Percentiles rank a stretch among this genome's conserved stretches.
Conservation (phyloP, 1,140 invertebrate genomes). For the Pantala flavescens region DNA sequence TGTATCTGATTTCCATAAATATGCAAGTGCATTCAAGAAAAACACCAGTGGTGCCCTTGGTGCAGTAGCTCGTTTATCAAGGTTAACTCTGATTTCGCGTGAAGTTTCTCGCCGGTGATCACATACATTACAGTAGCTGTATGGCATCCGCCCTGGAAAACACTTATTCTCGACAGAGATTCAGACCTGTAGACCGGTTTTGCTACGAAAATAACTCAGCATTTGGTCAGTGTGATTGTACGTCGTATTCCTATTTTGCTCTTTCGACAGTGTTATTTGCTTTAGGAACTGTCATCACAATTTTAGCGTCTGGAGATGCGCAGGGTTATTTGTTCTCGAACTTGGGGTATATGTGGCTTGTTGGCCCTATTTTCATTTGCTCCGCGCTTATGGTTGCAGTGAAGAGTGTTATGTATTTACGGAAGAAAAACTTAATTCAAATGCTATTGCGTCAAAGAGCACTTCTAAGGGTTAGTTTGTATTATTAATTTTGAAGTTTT, state of each 20-base stretch:
- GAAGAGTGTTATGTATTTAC: constrained; percentile 52
- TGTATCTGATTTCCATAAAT: background rate
- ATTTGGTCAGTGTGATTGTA: constrained; percentile 52
- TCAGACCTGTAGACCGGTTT: constrained; percentile 45
- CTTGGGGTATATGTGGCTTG: constrained; percentile 56
- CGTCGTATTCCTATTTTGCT: constrained; percentile 52
- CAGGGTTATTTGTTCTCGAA: constrained; percentile 46
- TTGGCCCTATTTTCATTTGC: constrained; percentile 56
- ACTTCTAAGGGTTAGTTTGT: constrained; percentile 43
- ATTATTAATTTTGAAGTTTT: background rate
- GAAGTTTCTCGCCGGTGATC: background rate
- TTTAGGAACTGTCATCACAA: constrained; percentile 51
- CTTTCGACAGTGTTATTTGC: constrained; percentile 50
- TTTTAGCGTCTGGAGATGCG: constrained; percentile 47
- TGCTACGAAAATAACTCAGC: constrained; percentile 43
- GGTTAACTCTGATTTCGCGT: background rate
- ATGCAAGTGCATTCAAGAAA: background rate
- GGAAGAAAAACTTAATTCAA: constrained; percentile 53
- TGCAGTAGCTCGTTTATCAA: background rate
- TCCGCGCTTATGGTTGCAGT: constrained; percentile 56
- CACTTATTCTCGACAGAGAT: constrained; percentile 44
- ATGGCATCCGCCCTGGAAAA: constrained; percentile 51
- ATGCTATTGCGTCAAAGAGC: constrained; percentile 51
- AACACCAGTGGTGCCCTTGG: constrained; percentile 14
- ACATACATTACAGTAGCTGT: background rate